phyloP scores from a whole-genome alignment of 2,797 vertebrate species.

The Crocodylus rhombifer region DNA sequence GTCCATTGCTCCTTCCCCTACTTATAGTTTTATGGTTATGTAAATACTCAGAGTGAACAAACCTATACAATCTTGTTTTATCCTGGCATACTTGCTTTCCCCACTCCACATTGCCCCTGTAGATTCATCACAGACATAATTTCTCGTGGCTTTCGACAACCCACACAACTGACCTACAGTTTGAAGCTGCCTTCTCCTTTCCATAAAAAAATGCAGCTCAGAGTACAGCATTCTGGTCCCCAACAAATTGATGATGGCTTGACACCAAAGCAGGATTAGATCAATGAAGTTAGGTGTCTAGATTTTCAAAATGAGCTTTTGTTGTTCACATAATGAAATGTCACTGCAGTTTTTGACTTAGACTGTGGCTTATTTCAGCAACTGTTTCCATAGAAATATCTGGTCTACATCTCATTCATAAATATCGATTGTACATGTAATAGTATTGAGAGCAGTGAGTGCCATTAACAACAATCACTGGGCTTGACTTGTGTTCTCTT shows the following conservation, averaged over 20 bases:
- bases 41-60: rapidly evolving
- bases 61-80: not conserved
- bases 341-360: not conserved
- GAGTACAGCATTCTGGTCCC: not conserved
- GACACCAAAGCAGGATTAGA: not conserved
- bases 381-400: not conserved
- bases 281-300: not conserved
- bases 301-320: rapidly evolving
- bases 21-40: not conserved
- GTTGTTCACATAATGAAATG: not conserved
- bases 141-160: not conserved
- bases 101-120: no score
- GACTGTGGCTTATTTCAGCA: not conserved
- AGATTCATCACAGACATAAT: no score
- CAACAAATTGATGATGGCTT: not conserved
- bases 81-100: no score
- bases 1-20: not conserved
- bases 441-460: no score
- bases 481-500: not conserved
- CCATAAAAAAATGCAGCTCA: not conserved
- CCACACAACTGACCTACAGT: rapidly evolving
- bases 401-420: not conserved
- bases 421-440: not conserved
- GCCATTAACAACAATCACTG: not conserved
- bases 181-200: not conserved